Conservation (phyloP, 2,113 vertebrate genomes). For the Semicossyphus pulcher region DNA sequence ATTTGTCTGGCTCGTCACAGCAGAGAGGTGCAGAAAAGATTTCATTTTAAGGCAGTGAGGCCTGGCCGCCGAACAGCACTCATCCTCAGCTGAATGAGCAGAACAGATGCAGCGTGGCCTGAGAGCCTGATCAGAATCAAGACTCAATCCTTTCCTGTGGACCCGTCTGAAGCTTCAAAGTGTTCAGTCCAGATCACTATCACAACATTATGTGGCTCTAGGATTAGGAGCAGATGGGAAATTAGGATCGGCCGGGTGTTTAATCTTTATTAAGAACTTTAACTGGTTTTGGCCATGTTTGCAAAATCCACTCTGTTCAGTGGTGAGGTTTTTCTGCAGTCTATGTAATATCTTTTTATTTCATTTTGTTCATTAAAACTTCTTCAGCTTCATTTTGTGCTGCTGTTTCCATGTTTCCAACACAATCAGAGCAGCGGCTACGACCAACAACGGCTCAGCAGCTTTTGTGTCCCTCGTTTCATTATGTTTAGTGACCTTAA, state of each 20-base stretch:
- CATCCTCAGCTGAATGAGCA: slow-evolving; percentile 41
- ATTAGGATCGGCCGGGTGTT: not conserved
- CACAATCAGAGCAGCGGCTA: slow-evolving; percentile 7
- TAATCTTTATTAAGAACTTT: not conserved
- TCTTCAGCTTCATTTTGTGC: slow-evolving; percentile 28
- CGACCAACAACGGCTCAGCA: slow-evolving; percentile 34
- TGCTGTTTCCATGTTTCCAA: slow-evolving; percentile 23
- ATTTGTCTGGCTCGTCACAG: not conserved
- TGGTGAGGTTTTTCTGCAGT: slow-evolving; percentile 4
- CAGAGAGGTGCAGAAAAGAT: slow-evolving; percentile 1
- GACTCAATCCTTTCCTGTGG: not conserved
- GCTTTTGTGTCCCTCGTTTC: too few species aligned
- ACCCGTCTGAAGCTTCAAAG: not conserved
- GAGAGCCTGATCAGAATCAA: slow-evolving; percentile 16
- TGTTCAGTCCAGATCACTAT: not conserved
- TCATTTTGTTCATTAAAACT: slow-evolving; percentile 14
- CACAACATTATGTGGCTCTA: not conserved
- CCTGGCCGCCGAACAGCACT: slow-evolving; percentile 9
- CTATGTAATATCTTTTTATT: slow-evolving; percentile 8
- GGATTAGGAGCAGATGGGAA: not conserved
- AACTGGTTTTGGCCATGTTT: not conserved
- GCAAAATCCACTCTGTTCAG: not conserved
- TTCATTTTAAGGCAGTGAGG: slow-evolving; percentile 35
- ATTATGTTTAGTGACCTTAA: too few species aligned
- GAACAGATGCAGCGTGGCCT: slow-evolving; percentile 15